Evolutionary conservation across 37 sponge, comb jelly and placozoan genomes (phyloP).

Genomic region (Diacarnus erythraeanus): DNA sequence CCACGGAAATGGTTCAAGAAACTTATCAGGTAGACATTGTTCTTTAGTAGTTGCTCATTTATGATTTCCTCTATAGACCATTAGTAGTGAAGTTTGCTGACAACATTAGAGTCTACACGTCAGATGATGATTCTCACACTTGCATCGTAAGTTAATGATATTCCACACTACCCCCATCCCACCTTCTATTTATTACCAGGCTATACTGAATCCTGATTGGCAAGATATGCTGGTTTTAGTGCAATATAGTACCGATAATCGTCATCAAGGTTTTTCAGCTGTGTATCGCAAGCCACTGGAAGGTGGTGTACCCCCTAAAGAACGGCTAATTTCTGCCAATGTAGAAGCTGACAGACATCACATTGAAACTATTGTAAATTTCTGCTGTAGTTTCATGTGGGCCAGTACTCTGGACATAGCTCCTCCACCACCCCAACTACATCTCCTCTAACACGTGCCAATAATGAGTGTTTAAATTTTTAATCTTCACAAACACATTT

Average conservation of each 20-base stretch:
- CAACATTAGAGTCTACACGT: slow-evolving; percentile 19
- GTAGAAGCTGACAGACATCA: slow-evolving; percentile 63
- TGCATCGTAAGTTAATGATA: slow-evolving; percentile 13
- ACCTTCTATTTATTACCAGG: slow-evolving; percentile 23
- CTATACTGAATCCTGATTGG: slow-evolving; percentile 75
- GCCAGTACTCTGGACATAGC: slow-evolving; percentile 49
- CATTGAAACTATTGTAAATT: slow-evolving; percentile 72
- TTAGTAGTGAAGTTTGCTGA: slow-evolving; percentile 20
- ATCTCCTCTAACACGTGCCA: slow-evolving; percentile 13
- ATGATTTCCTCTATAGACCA: background rate
- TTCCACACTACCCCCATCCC: background rate
- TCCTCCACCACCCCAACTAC: slow-evolving; percentile 28
- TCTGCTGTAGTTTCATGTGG: slow-evolving; percentile 74
- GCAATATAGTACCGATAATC: background rate
- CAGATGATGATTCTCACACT: slow-evolving; percentile 1
- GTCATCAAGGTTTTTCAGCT: slow-evolving; percentile 26
- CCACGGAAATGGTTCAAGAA: slow-evolving; percentile 45
- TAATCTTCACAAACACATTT: background rate
- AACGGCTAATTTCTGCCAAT: slow-evolving; percentile 51
- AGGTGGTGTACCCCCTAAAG: slow-evolving; percentile 36
- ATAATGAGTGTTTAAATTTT: too few relatives aligned
- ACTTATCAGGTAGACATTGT: slow-evolving; percentile 31
- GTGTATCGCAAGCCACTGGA: slow-evolving; percentile 74
- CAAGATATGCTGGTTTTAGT: slow-evolving; percentile 72
- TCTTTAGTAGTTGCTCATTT: background rate